Base-by-base conservation (phyloP, 2,888 invertebrate genomes). In the Xylota sylvarum region DNA sequence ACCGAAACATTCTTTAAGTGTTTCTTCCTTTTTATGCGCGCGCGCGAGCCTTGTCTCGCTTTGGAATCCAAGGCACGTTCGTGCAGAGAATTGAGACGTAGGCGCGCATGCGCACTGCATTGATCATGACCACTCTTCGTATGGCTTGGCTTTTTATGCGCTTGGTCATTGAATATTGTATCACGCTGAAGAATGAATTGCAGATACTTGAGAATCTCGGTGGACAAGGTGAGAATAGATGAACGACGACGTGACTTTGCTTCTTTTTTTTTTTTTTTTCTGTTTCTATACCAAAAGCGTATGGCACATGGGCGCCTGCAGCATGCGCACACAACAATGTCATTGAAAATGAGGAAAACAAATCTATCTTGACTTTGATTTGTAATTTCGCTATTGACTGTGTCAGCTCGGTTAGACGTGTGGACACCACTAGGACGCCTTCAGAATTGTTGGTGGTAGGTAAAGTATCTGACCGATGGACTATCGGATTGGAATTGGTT, bases 11-110 rank as follows among this genome's bases (percentile, higher is more conserved):
- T 81, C 80, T 67, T 81, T 14, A 76, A 69, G 78, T 67, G 65
- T 83, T 78, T 78, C 52, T 35, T 46, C 30, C 55, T 56, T 62
- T 77, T 62, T 58, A 14, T 35, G 46, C 9, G 7, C 17, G 48
- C 14, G 35, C n/a, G 27, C 27, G 64, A 56, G 43, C 37, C 69
- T 56, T 65, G 27, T 43, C 14, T 40, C 35, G 52, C 60, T 83
- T 79, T 67, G 52, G 83, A 73, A 86, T 86, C 55, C 85, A 65
- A 81, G 46, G 72, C 81, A 86, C 85, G 81, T 81, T 67, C 72
- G 65, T 79, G 73, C 55, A 40, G 40, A 50, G 81, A 85, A 85
- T 86, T 86, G 81, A 86, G 76, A 86, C 77, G 81, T 86, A 86
- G 85, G 76, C 85, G 85, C 76, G 64, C 77, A 76, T 81, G 81